Conservation (phyloP, 1,140 invertebrate species). For the Ylistrum balloti region DNA sequence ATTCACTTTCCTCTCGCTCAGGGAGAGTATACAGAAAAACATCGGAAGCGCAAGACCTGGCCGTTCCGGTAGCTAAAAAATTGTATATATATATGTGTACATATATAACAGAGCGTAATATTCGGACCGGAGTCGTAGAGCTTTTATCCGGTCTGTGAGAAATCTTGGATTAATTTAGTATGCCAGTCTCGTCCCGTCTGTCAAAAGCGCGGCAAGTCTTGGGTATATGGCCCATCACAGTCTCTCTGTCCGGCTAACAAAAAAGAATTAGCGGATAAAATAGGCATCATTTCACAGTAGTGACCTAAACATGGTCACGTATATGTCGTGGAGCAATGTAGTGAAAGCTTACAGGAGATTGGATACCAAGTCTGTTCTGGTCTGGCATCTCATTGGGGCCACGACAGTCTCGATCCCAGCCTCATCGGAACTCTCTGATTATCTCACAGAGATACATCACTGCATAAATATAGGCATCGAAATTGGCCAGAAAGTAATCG, state of each 20-base stretch:
- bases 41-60: neutral
- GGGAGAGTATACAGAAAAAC: neutral
- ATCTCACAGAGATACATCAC: neutral
- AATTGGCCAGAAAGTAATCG: slow-evolving; percentile 38
- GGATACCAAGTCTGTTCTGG: neutral
- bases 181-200: slow-evolving; percentile 23
- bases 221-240: neutral
- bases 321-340: neutral
- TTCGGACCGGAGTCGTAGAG: neutral
- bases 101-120: neutral
- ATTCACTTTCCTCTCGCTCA: neutral
- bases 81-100: too few relatives aligned
- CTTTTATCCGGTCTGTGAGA: neutral
- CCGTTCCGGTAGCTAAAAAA: neutral
- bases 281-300: slow-evolving; percentile 13
- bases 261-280: slow-evolving; percentile 24
- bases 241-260: slow-evolving; percentile 15
- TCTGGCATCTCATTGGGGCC: neutral
- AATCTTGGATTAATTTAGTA: neutral
- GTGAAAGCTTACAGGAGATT: neutral
- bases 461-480: neutral
- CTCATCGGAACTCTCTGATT: neutral
- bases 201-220: neutral
- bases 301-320: neutral
- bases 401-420: neutral